Evolutionary conservation across 2,888 invertebrate species (phyloP), one percentile per base, ranked within the genome.

Genomic region (Erebia aethiops): DNA sequence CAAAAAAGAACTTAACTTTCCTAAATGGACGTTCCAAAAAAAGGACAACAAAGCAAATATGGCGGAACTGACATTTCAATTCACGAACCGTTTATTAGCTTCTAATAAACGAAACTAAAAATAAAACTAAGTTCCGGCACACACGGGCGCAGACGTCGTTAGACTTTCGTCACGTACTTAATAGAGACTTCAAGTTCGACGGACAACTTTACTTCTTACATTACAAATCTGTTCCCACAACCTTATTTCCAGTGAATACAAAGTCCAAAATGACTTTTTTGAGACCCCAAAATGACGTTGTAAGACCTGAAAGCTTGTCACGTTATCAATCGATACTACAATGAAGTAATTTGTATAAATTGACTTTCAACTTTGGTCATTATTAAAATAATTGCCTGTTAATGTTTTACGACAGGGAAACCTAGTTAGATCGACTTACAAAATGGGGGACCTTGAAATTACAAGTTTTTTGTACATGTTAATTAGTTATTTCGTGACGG

Each of bases 111-210:
- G 21, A 60, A 60, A 73, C 70, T 71, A 73, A 72, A 76, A 75
- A 69, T 64, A 66, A n/a, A 69, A 70, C 65, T 70, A 26, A 60
- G 73, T 76, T 77, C 77, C 76, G 76, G 76, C 67, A 76, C 66
- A 70, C 71, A 71, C 70, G 67, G 66, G 35, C 21, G 41, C 18
- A 58, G 26, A 74, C 67, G 73, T 69, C 74, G 74, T 79, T 73
- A 65, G 74, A 71, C 71, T 79, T 77, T 77, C 79, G 71, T 79
- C 80, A 78, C 79, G 79, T 78, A 75, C 74, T 76, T 77, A 78
- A 80, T 80, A 77, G 73, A 79, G 78, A 76, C 76, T 76, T 76
- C 73, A 77, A 75, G 69, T 57, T 73, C 74, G 74, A 75, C 74
- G 74, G 35, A 66, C 70, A 64, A 57, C 67, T 54, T 51, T 41